A percentile compares a stretch with the other conserved stretches of the same genome.
These are phyloP conservation scores for Zaprionus davidi DNA, from an alignment of 1,140 invertebrate genomes.

Conservation along the genomic window DNA sequence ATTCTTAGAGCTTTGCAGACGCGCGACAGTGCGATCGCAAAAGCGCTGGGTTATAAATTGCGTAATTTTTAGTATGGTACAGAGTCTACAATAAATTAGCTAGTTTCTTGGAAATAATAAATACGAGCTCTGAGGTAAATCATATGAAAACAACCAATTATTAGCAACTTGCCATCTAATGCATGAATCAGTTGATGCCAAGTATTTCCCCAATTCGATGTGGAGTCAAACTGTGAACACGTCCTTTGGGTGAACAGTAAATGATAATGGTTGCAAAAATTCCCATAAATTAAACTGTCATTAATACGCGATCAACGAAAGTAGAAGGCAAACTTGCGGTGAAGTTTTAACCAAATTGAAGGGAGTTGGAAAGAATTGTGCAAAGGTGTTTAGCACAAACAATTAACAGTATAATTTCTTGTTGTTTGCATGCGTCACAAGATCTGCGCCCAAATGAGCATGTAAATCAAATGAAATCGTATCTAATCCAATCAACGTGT, in stretches of 20 bases:
- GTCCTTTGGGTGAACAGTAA: not conserved
- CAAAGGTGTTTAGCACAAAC: slow-evolving; percentile 26
- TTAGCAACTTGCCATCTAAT: not conserved
- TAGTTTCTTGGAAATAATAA: not conserved
- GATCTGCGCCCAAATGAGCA: slow-evolving; percentile 55
- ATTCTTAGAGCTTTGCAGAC: slow-evolving; percentile 1
- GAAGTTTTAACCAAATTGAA: slow-evolving; percentile 13
- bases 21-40: not conserved
- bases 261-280: not conserved
- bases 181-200: slow-evolving; percentile 16
- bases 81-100: slow-evolving; percentile 1
- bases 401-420: slow-evolving; percentile 64
- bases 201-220: slow-evolving; percentile 19
- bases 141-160: slow-evolving; percentile 22
- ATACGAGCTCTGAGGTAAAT: too few species aligned
- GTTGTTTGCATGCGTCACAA: slow-evolving; percentile 36
- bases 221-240: not conserved
- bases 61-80: slow-evolving; percentile 4
- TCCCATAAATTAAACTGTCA: not conserved
- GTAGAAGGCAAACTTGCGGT: slow-evolving; percentile 16
- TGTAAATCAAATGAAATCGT: slow-evolving; percentile 80
- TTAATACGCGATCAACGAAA: slow-evolving; percentile 1
- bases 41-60: slow-evolving; percentile 10
- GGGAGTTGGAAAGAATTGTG: not conserved
- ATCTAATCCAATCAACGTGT: slow-evolving; percentile 65